These are phyloP conservation scores for Periparus ater DNA, from an alignment of 2,797 vertebrate species.

Conservation along the genomic window DNA sequence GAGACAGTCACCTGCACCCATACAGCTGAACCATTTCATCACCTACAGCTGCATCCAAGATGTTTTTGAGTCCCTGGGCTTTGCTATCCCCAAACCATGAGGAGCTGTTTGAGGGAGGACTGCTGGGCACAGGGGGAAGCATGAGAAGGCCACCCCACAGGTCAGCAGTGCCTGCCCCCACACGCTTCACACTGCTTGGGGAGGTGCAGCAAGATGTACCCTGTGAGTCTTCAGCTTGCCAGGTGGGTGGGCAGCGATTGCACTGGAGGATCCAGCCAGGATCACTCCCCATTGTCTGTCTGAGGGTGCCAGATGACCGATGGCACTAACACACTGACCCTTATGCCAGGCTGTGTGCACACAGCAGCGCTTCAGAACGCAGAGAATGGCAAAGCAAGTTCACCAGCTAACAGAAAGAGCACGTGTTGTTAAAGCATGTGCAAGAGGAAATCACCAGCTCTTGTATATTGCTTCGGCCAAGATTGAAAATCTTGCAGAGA, in stretches of 20 bases:
- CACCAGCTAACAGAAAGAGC: background rate
- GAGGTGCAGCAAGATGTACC: background rate
- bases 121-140: accelerated
- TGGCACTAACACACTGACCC: no score
- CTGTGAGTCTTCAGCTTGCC: background rate
- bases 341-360: background rate
- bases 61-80: background rate
- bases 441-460: background rate
- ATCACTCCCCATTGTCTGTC: background rate
- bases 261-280: background rate
- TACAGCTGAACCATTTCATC: background rate
- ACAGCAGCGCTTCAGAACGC: background rate
- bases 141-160: background rate
- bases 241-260: accelerated
- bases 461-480: background rate
- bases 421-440: background rate
- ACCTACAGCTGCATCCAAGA: background rate
- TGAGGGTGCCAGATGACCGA: background rate
- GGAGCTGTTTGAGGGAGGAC: background rate
- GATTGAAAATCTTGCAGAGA: background rate
- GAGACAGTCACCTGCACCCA: background rate
- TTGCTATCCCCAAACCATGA: background rate
- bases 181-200: background rate
- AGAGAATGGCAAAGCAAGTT: background rate
- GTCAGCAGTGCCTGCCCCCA: background rate